Conservation (phyloP, 2,888 invertebrate genomes). For the Metallyticus violacea region DNA sequence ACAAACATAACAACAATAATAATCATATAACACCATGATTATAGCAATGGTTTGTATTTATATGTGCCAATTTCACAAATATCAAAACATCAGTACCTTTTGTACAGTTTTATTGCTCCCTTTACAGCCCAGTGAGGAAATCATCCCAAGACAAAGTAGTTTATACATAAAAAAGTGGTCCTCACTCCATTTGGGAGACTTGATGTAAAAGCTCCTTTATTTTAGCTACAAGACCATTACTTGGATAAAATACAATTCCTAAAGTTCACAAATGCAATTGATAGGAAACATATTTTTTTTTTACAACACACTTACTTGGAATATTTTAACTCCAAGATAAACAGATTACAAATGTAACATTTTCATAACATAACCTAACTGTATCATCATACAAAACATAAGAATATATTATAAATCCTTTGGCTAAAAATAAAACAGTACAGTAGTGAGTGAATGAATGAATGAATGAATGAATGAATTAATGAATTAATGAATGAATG, state of each 20-base stretch:
- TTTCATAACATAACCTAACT: no score
- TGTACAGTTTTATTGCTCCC: slow-evolving; percentile 17
- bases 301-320: no score
- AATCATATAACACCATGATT: background rate
- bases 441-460: no score
- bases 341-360: no score
- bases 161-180: background rate
- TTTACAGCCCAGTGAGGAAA: slow-evolving; percentile 8
- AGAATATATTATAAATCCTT: no score
- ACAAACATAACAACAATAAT: background rate
- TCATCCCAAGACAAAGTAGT: background rate
- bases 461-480: no score
- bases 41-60: no score
- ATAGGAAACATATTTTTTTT: background rate
- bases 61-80: background rate
- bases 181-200: slow-evolving; percentile 6
- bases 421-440: no score
- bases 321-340: no score
- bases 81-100: background rate
- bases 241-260: background rate
- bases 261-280: background rate
- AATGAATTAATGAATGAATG: no score
- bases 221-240: background rate
- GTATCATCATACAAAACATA: no score
- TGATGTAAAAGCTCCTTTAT: background rate